Evolutionary conservation across 2,797 vertebrate species (phyloP).

Genomic region (Sandelia bainsii): DNA sequence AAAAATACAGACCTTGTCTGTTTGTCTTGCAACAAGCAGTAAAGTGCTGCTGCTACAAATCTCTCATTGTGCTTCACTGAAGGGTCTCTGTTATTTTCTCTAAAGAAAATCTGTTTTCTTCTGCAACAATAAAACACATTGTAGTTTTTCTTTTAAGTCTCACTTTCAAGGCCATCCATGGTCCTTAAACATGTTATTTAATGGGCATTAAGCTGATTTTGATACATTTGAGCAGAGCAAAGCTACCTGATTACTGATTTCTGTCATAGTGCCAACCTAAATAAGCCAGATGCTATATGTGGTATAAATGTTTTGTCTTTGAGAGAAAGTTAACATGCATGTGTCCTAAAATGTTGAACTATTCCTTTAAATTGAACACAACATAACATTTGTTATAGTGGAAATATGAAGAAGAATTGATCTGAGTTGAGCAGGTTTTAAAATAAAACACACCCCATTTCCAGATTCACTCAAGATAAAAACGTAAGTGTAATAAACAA

Average conservation of each 20-base stretch:
- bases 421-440: slow-evolving; percentile 8
- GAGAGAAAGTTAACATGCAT: not conserved
- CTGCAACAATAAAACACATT: slow-evolving; percentile 27
- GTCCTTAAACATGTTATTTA: not conserved
- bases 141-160: not conserved
- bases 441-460: slow-evolving; percentile 33
- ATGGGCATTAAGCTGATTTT: not conserved
- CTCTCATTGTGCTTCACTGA: slow-evolving; percentile 28
- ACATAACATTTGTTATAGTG: not conserved
- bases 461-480: slow-evolving; percentile 13
- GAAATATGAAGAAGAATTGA: slow-evolving; percentile 12
- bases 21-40: slow-evolving; percentile 23
- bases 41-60: slow-evolving; percentile 39
- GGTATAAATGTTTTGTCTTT: not conserved
- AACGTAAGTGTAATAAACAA: slow-evolving; percentile 22
- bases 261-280: not conserved
- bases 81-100: slow-evolving; percentile 10
- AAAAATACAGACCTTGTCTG: slow-evolving; percentile 18
- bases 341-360: not conserved
- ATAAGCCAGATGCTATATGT: not conserved
- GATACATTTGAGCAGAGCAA: not conserved
- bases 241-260: not conserved
- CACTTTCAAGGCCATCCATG: not conserved
- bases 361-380: not conserved
- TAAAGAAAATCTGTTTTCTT: slow-evolving; percentile 15